phyloP scores from a whole-genome alignment of 2,797 vertebrate genomes.

The Trichosurus vulpecula region DNA sequence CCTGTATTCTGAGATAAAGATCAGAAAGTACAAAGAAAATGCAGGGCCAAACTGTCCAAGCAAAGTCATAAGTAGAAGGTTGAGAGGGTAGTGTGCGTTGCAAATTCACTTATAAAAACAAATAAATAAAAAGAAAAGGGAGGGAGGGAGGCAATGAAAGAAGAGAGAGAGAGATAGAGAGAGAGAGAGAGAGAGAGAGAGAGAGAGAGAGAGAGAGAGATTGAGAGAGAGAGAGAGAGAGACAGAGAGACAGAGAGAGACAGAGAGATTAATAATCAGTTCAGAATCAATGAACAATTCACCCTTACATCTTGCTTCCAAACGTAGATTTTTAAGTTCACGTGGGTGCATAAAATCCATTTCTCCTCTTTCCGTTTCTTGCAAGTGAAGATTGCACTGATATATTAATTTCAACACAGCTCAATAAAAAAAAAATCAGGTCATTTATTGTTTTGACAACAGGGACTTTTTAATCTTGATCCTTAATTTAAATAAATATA shows the following conservation, averaged over 20 bases:
- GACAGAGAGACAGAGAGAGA: too few species aligned
- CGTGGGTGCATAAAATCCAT: background rate
- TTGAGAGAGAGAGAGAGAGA: too few species aligned
- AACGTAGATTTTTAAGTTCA: background rate
- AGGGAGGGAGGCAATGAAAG: too few species aligned
- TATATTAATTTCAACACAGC: constrained; percentile 18
- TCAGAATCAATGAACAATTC: background rate
- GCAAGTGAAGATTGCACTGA: background rate
- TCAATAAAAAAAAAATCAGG: background rate
- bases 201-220: too few species aligned
- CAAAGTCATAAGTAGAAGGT: background rate
- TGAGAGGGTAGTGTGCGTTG: background rate
- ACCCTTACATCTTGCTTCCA: background rate
- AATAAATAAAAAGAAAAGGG: background rate
- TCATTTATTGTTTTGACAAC: constrained; percentile 20
- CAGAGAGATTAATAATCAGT: too few species aligned
- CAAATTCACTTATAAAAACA: background rate
- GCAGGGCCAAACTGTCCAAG: background rate
- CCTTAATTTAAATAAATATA: constrained; percentile 45
- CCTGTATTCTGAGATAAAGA: background rate
- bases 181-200: background rate
- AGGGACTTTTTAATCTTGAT: background rate
- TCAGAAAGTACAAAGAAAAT: background rate
- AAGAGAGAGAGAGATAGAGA: too few species aligned
- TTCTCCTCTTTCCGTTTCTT: background rate